Evolutionary conservation across 1,140 invertebrate genomes (phyloP).

Genomic region (Procambarus virginalis): DNA sequence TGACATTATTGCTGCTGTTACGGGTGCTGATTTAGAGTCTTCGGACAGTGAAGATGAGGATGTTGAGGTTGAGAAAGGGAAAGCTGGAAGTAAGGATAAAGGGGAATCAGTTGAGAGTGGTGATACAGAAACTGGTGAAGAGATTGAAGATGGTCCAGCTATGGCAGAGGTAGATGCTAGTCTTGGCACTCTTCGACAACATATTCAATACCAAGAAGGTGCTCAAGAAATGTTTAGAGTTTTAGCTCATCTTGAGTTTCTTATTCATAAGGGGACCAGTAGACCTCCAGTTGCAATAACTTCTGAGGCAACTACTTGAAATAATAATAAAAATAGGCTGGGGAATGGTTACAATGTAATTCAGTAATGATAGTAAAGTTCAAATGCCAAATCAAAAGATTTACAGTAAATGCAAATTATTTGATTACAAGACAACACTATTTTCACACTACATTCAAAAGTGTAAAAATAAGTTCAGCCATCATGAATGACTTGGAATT

Average conservation of each 20-base stretch:
- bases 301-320: conserved; percentile 29
- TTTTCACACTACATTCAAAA: too few species aligned
- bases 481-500: neutral
- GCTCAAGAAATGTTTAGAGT: conserved; percentile 65
- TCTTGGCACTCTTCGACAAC: conserved; percentile 43
- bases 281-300: conserved; percentile 34
- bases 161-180: conserved; percentile 60
- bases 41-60: conserved; percentile 64
- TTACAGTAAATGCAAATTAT: neutral
- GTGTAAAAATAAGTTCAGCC: neutral
- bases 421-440: neutral
- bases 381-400: neutral
- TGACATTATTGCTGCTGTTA: conserved; percentile 65
- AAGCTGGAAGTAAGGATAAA: conserved; percentile 17
- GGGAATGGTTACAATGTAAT: neutral
- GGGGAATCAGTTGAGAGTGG: conserved; percentile 6
- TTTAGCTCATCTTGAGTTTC: conserved; percentile 58
- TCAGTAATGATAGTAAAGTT: neutral
- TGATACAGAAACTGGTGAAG: conserved; percentile 23
- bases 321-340: neutral
- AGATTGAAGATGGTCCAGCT: conserved; percentile 40
- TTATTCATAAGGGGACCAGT: conserved; percentile 48
- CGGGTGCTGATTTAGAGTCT: conserved; percentile 58
- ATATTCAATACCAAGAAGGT: conserved; percentile 61
- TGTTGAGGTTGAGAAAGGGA: conserved; percentile 24